phyloP scores from a whole-genome alignment of 1,140 invertebrate genomes.

The Saccostrea echinata region DNA sequence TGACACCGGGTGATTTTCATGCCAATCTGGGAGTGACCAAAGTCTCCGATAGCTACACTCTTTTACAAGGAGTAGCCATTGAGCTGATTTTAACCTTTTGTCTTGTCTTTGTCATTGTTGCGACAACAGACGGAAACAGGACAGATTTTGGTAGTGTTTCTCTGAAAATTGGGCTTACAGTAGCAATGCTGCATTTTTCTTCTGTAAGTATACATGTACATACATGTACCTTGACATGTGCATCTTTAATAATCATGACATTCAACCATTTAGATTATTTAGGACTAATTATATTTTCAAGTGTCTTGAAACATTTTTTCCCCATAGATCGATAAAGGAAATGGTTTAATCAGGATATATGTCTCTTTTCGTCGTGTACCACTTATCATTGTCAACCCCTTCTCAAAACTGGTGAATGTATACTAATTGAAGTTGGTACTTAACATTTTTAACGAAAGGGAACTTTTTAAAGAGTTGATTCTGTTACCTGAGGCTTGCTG shows the following conservation, averaged over 20 bases:
- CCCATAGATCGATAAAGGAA: no score
- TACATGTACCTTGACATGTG: constrained; percentile 3
- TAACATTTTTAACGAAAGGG: no score
- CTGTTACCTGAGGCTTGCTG: no score
- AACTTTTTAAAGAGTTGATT: no score
- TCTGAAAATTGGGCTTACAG: constrained; percentile 87
- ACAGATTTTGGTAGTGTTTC: constrained; percentile 91
- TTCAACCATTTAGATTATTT: no score
- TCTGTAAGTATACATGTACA: constrained; percentile 68
- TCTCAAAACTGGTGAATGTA: no score
- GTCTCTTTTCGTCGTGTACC: no score
- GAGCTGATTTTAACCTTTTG: constrained; percentile 93
- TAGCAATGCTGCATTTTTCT: constrained; percentile 66
- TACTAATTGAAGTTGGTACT: no score
- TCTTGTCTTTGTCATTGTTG: constrained; percentile 91
- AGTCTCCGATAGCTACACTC: constrained; percentile 54
- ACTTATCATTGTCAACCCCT: no score
- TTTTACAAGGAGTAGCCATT: constrained; percentile 88
- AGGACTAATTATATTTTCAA: no score
- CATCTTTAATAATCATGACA: background rate
- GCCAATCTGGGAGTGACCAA: constrained; percentile 63
- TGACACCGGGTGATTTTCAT: constrained; percentile 65
- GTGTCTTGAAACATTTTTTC: no score
- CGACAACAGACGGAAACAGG: constrained; percentile 89
- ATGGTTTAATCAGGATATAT: no score